Evolutionary conservation across 2,888 invertebrate genomes (phyloP).

Genomic region (Polyommatus icarus): DNA sequence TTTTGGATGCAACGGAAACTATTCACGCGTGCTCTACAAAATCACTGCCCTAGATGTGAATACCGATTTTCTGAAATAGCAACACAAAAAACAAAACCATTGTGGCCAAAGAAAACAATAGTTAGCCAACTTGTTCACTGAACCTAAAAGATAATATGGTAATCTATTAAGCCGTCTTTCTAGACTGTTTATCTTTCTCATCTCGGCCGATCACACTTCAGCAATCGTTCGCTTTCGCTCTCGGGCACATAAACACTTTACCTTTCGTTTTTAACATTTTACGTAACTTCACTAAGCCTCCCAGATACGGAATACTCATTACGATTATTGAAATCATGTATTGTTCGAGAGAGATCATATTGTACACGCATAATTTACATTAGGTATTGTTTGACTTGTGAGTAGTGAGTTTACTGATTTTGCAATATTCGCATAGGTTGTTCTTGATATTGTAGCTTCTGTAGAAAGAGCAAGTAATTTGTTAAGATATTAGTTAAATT

Average conservation of each 20-base stretch:
- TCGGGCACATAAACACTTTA: constrained; percentile 35
- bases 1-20: background rate
- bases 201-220: constrained; percentile 16
- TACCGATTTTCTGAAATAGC: background rate
- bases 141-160: constrained; percentile 12
- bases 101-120: background rate
- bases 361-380: background rate
- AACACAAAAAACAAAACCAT: background rate
- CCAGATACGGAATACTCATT: constrained; percentile 12
- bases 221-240: constrained; percentile 45
- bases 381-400: background rate
- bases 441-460: too few species aligned
- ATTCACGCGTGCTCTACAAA: background rate
- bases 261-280: constrained; percentile 43
- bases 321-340: constrained; percentile 20
- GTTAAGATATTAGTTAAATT: too few species aligned
- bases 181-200: constrained; percentile 27
- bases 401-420: background rate
- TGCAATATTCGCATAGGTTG: background rate
- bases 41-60: background rate
- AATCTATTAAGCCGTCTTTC: background rate
- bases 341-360: constrained; percentile 1
- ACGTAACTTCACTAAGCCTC: constrained; percentile 39
- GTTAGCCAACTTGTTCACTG: constrained; percentile 6
- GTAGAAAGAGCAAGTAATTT: background rate